Evolutionary conservation across 2,888 invertebrate genomes (phyloP).

Genomic region (Therioaphis trifolii): DNA sequence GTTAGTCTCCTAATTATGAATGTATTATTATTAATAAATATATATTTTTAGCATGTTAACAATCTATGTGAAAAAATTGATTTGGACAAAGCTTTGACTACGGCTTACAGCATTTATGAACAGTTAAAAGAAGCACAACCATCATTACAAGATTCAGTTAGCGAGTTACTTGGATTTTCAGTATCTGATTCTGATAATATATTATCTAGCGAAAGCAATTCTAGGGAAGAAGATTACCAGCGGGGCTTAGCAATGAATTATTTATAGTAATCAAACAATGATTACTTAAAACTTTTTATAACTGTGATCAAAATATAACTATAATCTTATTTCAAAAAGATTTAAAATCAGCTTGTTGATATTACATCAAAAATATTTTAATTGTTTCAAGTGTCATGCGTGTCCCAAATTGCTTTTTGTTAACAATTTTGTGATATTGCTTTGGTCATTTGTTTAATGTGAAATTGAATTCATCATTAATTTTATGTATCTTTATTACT

Average conservation of each 20-base stretch:
- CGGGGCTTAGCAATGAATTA: slow-evolving; percentile 49
- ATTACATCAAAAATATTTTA: no score
- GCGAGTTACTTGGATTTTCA: slow-evolving; percentile 50
- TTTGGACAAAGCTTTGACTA: slow-evolving; percentile 82
- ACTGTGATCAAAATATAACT: slow-evolving; percentile 51
- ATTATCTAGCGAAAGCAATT: slow-evolving; percentile 32
- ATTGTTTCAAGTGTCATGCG: not conserved
- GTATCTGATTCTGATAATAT: slow-evolving; percentile 28
- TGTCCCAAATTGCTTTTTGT: not conserved
- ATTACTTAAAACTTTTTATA: not conserved
- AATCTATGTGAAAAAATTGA: slow-evolving; percentile 90
- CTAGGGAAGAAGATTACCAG: slow-evolving; percentile 49
- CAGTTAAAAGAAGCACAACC: slow-evolving; percentile 77
- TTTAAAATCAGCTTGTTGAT: not conserved
- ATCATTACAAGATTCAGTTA: slow-evolving; percentile 55
- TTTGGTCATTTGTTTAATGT: not conserved
- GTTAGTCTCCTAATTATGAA: not conserved
- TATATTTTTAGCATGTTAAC: slow-evolving; percentile 86
- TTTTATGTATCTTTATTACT: not conserved
- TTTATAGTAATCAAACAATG: not conserved
- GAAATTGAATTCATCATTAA: not conserved
- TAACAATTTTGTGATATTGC: not conserved
- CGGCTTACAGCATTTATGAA: slow-evolving; percentile 92
- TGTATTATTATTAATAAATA: not conserved
- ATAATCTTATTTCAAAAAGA: not conserved